Conservation (phyloP, 2,888 invertebrate genomes). For the Andrena camellia region DNA sequence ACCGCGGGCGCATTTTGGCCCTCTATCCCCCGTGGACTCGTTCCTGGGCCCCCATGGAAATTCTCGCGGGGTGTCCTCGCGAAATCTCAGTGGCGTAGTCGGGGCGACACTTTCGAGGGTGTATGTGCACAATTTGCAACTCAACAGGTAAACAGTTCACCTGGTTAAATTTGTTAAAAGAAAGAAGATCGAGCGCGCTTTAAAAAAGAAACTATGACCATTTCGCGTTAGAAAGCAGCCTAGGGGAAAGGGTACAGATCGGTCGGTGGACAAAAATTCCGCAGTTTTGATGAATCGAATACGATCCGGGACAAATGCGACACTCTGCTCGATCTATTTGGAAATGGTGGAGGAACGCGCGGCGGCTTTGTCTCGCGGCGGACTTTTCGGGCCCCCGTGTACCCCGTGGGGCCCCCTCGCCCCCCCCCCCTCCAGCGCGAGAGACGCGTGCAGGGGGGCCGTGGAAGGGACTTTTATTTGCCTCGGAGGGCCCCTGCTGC, state of each 20-base stretch:
- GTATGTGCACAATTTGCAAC: neutral
- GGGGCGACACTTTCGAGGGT: neutral
- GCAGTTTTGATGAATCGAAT: constrained; percentile 22
- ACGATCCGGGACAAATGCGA: neutral
- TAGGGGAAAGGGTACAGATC: neutral
- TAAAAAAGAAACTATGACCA: neutral
- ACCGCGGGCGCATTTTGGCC: constrained; percentile 13
- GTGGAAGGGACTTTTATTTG: constrained; percentile 67
- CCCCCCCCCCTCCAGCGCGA: constrained; percentile 51
- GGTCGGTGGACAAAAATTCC: neutral
- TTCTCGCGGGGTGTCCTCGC: constrained; percentile 28
- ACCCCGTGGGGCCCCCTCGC: neutral
- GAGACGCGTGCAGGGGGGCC: constrained; percentile 66
- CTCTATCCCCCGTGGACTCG: constrained; percentile 10
- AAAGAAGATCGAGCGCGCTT: too few relatives aligned
- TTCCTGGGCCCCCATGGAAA: constrained; percentile 11
- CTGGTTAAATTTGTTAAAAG: too few relatives aligned
- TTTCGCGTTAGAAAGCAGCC: neutral
- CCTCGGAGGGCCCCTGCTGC: constrained; percentile 58
- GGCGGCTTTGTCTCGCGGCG: constrained; percentile 43
- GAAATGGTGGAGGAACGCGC: constrained; percentile 42
- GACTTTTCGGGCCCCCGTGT: constrained; percentile 1
- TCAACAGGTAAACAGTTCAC: too few relatives aligned
- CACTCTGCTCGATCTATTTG: constrained; percentile 17
- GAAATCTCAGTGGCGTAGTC: constrained; percentile 15